Evolutionary conservation across 2,797 vertebrate genomes (phyloP), one percentile per base, ranked within the genome.

Genomic region (Pipistrellus kuhlii): DNA sequence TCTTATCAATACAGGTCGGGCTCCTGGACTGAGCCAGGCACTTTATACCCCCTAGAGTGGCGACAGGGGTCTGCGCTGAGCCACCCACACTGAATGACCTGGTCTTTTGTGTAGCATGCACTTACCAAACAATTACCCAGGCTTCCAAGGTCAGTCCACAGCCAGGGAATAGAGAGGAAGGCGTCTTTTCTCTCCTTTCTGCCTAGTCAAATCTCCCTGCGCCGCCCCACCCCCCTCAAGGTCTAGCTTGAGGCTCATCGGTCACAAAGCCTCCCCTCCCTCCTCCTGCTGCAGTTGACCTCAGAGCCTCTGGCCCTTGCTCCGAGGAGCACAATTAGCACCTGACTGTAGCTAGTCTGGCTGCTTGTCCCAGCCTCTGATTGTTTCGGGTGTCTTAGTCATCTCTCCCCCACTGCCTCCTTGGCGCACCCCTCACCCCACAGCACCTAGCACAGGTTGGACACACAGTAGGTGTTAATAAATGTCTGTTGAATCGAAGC

Each of bases 381-480:
- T 96, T 95, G 84, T 96, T 93, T 94, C 86, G 57, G 25, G 57
- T 72, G 83, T 92, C 95, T 96, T 96, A 91, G 92, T 97, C 89
- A 96, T 95, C 66, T 84, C 66, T 72, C 53, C 30, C 72, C 85
- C 57, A 41, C 84, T 25, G 38, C 64, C 83, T 90, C 72, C 91
- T 91, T 81, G 18, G 9, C 35, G 64, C 6, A 0, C 66, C 89
- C 77, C 44, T 55, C 57, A 59, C 95, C 78, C 78, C 48, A 86
- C 41, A 81, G 83, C 6, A 68, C 96, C 90, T 87, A 96, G 91
- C 44, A 64, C 90, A 84, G 89, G 93, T 91, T 95, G 91, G 72
- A 91, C 96, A 97, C 97, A 97, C 96, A 97, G 96, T 97, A 96
- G 95, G 96, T 94, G 86, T 94, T 97, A 97, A 97, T 95, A 97